Conservation (phyloP, 2,113 vertebrate genomes). For the Piaya cayana region DNA sequence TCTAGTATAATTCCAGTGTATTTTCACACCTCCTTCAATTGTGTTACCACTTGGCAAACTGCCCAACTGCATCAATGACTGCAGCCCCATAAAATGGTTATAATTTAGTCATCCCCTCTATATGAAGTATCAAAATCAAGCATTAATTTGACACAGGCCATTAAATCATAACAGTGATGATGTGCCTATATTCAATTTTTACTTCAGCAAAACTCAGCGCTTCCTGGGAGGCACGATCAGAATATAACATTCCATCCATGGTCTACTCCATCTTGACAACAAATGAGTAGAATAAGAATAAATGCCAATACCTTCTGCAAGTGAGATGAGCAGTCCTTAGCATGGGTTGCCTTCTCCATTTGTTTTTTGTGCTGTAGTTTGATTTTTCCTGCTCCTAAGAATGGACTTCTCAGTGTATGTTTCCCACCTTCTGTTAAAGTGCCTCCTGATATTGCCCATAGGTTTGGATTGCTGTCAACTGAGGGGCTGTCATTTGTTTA, state of each 20-base stretch:
- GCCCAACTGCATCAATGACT: neutral
- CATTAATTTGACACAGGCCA: neutral
- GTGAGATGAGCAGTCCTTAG: neutral
- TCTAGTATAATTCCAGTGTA: conserved; percentile 1
- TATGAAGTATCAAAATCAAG: neutral
- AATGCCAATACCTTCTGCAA: neutral
- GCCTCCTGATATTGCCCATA: neutral
- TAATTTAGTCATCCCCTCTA: neutral
- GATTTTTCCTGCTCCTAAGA: neutral
- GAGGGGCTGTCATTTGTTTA: neutral
- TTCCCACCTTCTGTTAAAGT: neutral
- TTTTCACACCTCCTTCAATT: neutral
- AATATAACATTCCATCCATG: neutral
- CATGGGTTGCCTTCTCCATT: neutral
- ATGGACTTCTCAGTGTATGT: neutral
- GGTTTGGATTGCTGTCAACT: neutral
- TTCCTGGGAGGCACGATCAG: neutral
- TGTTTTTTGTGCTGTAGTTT: neutral
- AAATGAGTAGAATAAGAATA: neutral
- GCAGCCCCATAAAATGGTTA: neutral
- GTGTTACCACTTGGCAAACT: neutral
- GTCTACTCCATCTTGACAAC: neutral
- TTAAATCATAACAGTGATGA: neutral
- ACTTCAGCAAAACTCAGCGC: neutral
- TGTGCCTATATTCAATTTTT: neutral